Base-by-base conservation (phyloP, 2,888 invertebrate genomes). In the Nasonovia ribisnigri region DNA sequence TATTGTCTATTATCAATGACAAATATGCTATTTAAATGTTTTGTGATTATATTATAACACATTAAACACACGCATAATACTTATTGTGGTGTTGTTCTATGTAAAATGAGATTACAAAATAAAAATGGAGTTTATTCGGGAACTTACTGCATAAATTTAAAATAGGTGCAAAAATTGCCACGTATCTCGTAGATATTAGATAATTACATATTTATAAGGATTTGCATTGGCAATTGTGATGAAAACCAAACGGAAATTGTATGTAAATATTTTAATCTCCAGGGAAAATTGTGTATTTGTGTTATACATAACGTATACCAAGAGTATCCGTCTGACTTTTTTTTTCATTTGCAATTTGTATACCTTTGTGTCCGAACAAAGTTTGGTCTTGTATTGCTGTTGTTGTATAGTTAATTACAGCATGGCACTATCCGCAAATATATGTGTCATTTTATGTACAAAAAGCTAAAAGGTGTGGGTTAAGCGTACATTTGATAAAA, bases 381-480 rank as follows among this genome's bases (percentile, higher is more conserved):
- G 43, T 54, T 29, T 29, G 46, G 8, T 57, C 36, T 46, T 8
- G 57, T 54, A 54, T 91, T 84, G 43, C 36, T n/a, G 46, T 29
- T 54, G 84, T 43, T 86, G 57, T 46, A n/a, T 46, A 43, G 46
- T 86, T 91, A 91, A 91, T 91, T 91, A 86, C 57, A 46, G 54
- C 46, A 46, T 57, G 46, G 86, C 86, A 86, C 43, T 43, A 20
- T 84, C 48, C 46, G 26, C 91, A 60, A 46, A 86, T 43, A 46
- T 26, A 46, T 24, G 29, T 46, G 57, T 43, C 54, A 57, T 57
- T 54, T 51, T 48, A 42, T 8, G 36, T 24, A 91, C 46, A 92
- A 60, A 60, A 92, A 87, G 46, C n/a, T 57, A 91, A 84, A 57
- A 91, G 54, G 91, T 43, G 84, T 84, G 77, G 51, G 42, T 84